Conservation (phyloP, 2,888 invertebrate species). For the Nomada goodeniana region DNA sequence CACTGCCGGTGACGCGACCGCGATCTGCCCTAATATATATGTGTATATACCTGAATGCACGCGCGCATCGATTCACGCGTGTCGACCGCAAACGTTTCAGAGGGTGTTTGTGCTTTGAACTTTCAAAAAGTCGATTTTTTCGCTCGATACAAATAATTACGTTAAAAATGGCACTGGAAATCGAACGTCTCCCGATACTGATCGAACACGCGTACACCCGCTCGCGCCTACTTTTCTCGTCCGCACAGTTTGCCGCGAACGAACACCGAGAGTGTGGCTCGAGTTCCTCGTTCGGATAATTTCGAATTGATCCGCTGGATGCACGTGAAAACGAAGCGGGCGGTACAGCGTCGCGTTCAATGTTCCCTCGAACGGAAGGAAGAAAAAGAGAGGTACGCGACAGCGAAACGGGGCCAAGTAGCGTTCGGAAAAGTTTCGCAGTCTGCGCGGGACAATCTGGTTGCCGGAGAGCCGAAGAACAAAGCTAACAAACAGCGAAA, state of each 20-base stretch:
- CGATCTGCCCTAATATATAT: too few relatives aligned
- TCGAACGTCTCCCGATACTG: neutral
- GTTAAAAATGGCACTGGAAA: neutral
- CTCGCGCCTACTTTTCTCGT: neutral
- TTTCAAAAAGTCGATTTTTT: neutral
- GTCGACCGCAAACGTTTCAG: too few relatives aligned
- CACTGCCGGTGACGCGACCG: conserved; percentile 1
- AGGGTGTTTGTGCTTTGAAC: too few relatives aligned
- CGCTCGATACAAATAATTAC: neutral
- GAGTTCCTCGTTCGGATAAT: too few relatives aligned
- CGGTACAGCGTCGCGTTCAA: neutral
- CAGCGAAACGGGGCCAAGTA: too few relatives aligned
- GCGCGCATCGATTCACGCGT: too few relatives aligned
- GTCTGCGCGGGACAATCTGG: neutral
- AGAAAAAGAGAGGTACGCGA: neutral
- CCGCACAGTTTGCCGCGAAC: too few relatives aligned
- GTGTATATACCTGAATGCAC: too few relatives aligned
- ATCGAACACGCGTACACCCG: neutral
- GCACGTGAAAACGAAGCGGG: neutral
- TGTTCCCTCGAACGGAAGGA: neutral
- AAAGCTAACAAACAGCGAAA: conserved; percentile 13
- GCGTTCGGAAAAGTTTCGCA: neutral
- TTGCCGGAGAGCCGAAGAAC: neutral
- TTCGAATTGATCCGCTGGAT: neutral
- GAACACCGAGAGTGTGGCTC: too few relatives aligned